Evolutionary conservation across 2,888 invertebrate genomes (phyloP).

Genomic region (Apamea anceps): DNA sequence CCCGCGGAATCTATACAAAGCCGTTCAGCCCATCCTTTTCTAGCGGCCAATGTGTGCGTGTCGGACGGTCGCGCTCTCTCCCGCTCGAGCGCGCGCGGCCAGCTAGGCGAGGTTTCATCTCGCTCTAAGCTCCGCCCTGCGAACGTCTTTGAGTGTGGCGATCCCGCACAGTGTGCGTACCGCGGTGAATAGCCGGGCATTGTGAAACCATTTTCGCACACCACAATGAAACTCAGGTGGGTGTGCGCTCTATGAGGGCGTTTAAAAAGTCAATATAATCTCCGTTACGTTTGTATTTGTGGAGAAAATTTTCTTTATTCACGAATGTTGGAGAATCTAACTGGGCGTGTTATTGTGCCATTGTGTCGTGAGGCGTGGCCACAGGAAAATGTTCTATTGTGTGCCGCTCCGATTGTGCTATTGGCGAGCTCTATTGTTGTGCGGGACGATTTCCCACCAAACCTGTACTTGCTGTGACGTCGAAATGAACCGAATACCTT

Average conservation of each 20-base stretch:
- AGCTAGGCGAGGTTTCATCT: slow-evolving; percentile 83
- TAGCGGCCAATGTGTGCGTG: slow-evolving; percentile 87
- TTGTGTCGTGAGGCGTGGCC: slow-evolving; percentile 87
- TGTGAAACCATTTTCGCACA: slow-evolving; percentile 87
- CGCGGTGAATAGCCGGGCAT: slow-evolving; percentile 83
- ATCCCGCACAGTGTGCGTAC: slow-evolving; percentile 83
- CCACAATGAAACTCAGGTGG: slow-evolving; percentile 87
- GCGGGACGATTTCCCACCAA: slow-evolving; percentile 66
- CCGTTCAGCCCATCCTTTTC: slow-evolving; percentile 87
- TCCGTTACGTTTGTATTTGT: slow-evolving; percentile 85
- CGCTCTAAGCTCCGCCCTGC: slow-evolving; percentile 88
- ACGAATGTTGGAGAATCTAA: slow-evolving; percentile 75
- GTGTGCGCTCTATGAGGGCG: slow-evolving; percentile 88
- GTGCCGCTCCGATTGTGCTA: slow-evolving; percentile 79
- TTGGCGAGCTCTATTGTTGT: slow-evolving; percentile 84
- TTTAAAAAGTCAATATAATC: slow-evolving; percentile 90
- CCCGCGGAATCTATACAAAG: slow-evolving; percentile 89
- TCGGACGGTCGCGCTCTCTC: slow-evolving; percentile 76
- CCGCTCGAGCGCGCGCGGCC: slow-evolving; percentile 75
- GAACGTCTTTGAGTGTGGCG: slow-evolving; percentile 80
- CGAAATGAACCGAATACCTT: slow-evolving; percentile 57
- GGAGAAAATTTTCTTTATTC: slow-evolving; percentile 89
- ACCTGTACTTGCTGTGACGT: slow-evolving; percentile 67
- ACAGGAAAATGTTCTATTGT: slow-evolving; percentile 87
- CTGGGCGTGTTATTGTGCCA: slow-evolving; percentile 87